Conservation (phyloP, 1,140 invertebrate species). For the Aphidius ervi region DNA sequence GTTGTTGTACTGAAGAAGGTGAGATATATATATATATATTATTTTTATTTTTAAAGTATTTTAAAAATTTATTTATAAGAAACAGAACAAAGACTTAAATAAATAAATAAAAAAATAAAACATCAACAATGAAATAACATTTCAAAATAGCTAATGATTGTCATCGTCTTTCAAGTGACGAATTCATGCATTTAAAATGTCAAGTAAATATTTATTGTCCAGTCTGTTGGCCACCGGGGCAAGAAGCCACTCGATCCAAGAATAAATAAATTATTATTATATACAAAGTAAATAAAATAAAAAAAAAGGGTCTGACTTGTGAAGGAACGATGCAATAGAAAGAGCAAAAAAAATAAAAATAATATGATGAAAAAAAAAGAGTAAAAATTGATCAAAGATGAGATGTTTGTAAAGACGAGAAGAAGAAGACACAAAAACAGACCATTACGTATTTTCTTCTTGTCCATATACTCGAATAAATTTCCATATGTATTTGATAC, state of each 20-base stretch:
- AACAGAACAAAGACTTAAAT: too few species aligned
- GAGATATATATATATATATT: slow-evolving; percentile 18
- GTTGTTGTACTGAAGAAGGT: slow-evolving; percentile 81
- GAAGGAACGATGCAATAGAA: too few species aligned
- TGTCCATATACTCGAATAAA: slow-evolving; percentile 38
- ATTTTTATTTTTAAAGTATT: not conserved
- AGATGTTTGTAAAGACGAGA: slow-evolving; percentile 4
- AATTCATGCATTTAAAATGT: too few species aligned
- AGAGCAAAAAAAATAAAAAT: slow-evolving; percentile 1
- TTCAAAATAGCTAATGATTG: not conserved
- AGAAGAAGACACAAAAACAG: slow-evolving; percentile 12
- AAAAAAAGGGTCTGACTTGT: too few species aligned
- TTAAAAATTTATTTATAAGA: too few species aligned
- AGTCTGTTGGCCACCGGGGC: too few species aligned
- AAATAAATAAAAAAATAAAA: too few species aligned
- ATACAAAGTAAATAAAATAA: too few species aligned
- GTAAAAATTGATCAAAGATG: slow-evolving; percentile 5
- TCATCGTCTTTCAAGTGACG: too few species aligned
- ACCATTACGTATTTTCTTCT: slow-evolving; percentile 30
- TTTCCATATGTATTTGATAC: slow-evolving; percentile 35
- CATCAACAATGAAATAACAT: not conserved
- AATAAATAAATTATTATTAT: too few species aligned
- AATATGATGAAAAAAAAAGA: not conserved
- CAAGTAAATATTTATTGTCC: too few species aligned
- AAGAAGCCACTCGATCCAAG: too few species aligned